Conservation (phyloP, 2,797 vertebrate species). For the Neopelma chrysocephalum region DNA sequence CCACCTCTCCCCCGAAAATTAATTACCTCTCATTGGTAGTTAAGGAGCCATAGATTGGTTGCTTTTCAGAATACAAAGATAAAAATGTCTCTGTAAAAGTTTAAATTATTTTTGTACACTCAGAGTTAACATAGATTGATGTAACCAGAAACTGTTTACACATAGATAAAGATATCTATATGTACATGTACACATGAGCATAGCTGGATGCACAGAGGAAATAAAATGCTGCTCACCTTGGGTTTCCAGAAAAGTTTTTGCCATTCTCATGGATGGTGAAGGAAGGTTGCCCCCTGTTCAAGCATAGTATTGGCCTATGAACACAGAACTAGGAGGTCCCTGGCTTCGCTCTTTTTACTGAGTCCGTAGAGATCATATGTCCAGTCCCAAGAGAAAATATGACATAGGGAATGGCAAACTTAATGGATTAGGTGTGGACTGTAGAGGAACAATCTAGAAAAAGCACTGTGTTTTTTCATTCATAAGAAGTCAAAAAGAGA, state of each 20-base stretch:
- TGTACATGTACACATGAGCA: background rate
- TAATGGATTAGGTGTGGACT: background rate
- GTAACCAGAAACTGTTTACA: background rate
- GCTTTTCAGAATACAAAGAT: background rate
- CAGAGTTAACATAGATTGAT: background rate
- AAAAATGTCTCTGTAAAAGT: background rate
- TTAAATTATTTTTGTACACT: background rate
- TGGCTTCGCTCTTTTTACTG: background rate
- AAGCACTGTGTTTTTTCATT: background rate
- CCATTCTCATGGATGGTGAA: background rate
- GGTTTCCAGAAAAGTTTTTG: background rate
- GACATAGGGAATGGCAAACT: background rate
- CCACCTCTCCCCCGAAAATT: fast-evolving
- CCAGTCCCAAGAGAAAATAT: background rate
- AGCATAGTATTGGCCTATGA: background rate
- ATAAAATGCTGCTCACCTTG: background rate
- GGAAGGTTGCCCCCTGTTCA: background rate
- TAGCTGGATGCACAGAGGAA: background rate
- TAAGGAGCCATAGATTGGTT: background rate
- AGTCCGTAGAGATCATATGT: background rate
- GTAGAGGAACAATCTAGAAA: background rate
- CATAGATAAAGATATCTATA: background rate
- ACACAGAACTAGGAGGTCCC: background rate
- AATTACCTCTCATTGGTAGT: background rate
- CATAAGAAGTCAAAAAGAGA: background rate